Evolutionary conservation across 2,888 invertebrate species (phyloP), one percentile per base, ranked within the genome.

Genomic region (Drosophila engyochracea): DNA sequence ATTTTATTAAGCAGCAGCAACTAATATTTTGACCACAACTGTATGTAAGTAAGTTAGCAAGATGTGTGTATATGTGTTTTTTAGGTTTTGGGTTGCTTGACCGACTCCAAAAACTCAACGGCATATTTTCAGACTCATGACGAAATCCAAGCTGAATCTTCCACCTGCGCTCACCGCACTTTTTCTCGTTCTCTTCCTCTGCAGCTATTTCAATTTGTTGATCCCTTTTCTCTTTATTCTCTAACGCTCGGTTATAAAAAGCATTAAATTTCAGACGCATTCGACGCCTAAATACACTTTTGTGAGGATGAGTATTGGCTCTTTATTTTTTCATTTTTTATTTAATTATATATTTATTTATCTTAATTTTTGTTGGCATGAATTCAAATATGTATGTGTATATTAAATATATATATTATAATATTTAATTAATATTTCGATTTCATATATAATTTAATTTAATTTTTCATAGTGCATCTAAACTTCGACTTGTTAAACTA

Each of bases 51-150:
- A 47, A 47, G 22, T 7, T 14, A 47, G 22, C 16, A 47, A 47
- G 2, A n/a, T 33, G 33, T 19, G 58, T 47, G 44, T 51, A 22
- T 65, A 22, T 41, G 60, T 68, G 57, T 51, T 53, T 30, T 37
- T 61, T 70, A 47, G 39, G 49, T 44, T 61, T 63, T 74, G 68
- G 69, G 76, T 78, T 83, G 72, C 75, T 81, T 81, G 90, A 81
- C 89, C 79, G 72, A 71, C 65, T 70, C 53, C 39, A 41, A 58
- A 72, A 60, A 62, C 44, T 35, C 63, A 70, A 69, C 68, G 78
- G 72, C 61, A 68, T 83, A 88, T 87, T 86, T 84, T 89, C 67
- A 80, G 73, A 65, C 44, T 74, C 71, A 82, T 87, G 89, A 90
- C 91, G 89, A 90, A 77, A 81, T 47, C 65, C 77, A 58, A 55